Conservation (phyloP, 2,888 invertebrate species). For the Odontocerum albicorne region DNA sequence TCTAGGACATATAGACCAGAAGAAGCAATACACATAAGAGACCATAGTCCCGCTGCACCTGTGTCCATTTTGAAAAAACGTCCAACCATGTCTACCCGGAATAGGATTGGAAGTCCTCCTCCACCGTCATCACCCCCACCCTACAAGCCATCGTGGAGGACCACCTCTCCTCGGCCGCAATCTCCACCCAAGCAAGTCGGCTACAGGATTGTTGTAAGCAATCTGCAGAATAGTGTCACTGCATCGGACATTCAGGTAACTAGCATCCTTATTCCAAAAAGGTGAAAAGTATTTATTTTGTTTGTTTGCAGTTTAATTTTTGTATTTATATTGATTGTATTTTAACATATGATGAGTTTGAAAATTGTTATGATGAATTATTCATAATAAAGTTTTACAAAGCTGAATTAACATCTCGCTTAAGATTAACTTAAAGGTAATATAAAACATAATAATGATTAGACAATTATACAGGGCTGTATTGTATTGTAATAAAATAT, state of each 20-base stretch:
- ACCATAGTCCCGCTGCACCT: conserved; percentile 43
- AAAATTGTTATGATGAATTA: no score
- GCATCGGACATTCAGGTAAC: conserved; percentile 85
- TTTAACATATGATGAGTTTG: no score
- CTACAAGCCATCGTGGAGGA: conserved; percentile 27
- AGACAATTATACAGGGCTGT: no score
- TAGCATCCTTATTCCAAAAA: conserved; percentile 1
- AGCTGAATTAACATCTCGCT: no score
- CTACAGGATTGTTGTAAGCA: conserved; percentile 87
- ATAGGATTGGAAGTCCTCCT: conserved; percentile 24
- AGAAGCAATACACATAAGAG: conserved; percentile 15
- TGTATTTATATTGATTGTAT: no score
- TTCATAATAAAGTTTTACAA: no score
- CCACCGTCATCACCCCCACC: conserved; percentile 39
- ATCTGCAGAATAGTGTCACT: conserved; percentile 83
- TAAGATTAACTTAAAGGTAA: no score
- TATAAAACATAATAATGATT: no score
- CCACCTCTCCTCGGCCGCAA: conserved; percentile 19
- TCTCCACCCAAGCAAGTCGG: conserved; percentile 57
- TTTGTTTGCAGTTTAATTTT: no score
- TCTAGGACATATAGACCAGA: conserved; percentile 23
- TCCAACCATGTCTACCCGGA: conserved; percentile 39
- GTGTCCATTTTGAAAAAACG: conserved; percentile 57
- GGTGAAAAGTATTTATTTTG: neutral
- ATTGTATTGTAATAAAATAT: no score